Evolutionary conservation across 2,113 vertebrate genomes (phyloP), one percentile per base, ranked within the genome.

Genomic region (Pedionomus torquatus): DNA sequence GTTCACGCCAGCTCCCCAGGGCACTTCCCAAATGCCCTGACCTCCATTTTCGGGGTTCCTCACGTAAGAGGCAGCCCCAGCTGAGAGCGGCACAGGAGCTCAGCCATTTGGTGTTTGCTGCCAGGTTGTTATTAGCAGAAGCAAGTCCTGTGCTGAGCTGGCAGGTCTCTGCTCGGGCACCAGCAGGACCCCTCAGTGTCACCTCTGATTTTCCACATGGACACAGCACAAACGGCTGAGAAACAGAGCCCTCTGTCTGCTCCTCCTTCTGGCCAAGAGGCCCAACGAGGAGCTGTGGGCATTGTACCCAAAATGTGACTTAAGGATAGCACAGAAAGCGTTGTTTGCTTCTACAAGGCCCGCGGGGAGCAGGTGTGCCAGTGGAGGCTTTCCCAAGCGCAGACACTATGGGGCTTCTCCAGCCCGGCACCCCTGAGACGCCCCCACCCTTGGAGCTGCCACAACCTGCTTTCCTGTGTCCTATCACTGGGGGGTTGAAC

Each of bases 191-290:
- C 52, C 11, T 41, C 46, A 8, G 0, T 24, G 24, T 61, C 33
- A 52, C 28, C 52, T 26, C 20, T 18, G 41, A 58, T 48, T 46
- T 69, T 41, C 37, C 33, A 58, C 19, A 26, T 7, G 20, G 24
- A 31, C 11, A 48, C 3, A 15, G 39, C 30, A 43, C 2, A 11
- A 71, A 39, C 2, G 0, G 2, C 46, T 44, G 13, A 37, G 41
- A 72, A 61, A 7, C 28, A n/a, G 55, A 44, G 30, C 16, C 33
- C 35, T 12, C 1, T 0, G 13, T 0, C 0, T 4, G 10, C 7
- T 60, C 26, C 31, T 26, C 35, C 71, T 39, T 30, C 65, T 68
- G 41, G 8, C 33, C 3, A 9, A 60, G 20, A 35, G 12, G 35
- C 41, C 28, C 28, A 23, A 30, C 1, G 23, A 49, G 52, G 7